These are phyloP conservation scores for Brachypterus glaber DNA, from an alignment of 2,888 invertebrate species.

Conservation along the genomic window DNA sequence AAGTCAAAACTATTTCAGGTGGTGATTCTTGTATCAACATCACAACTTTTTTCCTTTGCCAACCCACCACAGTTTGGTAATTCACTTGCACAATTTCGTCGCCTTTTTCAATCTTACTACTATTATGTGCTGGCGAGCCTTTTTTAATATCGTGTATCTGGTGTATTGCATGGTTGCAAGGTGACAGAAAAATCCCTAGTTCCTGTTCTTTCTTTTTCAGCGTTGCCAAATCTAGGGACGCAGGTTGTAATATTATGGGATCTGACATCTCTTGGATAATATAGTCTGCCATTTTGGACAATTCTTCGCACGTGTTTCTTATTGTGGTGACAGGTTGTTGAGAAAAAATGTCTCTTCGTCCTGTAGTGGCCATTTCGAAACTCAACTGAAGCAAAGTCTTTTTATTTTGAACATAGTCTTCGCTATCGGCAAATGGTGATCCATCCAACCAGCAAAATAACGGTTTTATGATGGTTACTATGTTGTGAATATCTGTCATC, in stretches of 20 bases:
- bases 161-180: slow-evolving; percentile 69
- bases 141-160: slow-evolving; percentile 85
- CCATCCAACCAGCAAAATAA: slow-evolving; percentile 85
- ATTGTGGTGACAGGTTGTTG: slow-evolving; percentile 75
- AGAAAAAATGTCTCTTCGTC: slow-evolving; percentile 84
- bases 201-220: slow-evolving; percentile 81
- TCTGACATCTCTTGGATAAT: slow-evolving; percentile 80
- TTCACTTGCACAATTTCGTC: slow-evolving; percentile 92
- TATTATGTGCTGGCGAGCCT: slow-evolving; percentile 85
- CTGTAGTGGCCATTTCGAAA: slow-evolving; percentile 79
- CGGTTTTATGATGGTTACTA: slow-evolving; percentile 76
- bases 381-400: slow-evolving; percentile 66
- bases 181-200: slow-evolving; percentile 81
- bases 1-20: slow-evolving; percentile 69
- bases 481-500: slow-evolving; percentile 76
- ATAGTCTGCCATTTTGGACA: slow-evolving; percentile 73
- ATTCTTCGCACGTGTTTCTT: slow-evolving; percentile 58
- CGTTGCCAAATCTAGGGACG: slow-evolving; percentile 79
- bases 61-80: slow-evolving; percentile 67
- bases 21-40: slow-evolving; percentile 65
- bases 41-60: slow-evolving; percentile 71
- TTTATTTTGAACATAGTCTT: slow-evolving; percentile 62
- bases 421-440: slow-evolving; percentile 53
- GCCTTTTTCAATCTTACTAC: slow-evolving; percentile 86
- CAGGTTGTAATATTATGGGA: slow-evolving; percentile 85